A percentile compares a stretch with the other conserved stretches of the same genome.
Conservation (phyloP, 2,888 invertebrate genomes). For the Hydroisotoma schaefferi region DNA sequence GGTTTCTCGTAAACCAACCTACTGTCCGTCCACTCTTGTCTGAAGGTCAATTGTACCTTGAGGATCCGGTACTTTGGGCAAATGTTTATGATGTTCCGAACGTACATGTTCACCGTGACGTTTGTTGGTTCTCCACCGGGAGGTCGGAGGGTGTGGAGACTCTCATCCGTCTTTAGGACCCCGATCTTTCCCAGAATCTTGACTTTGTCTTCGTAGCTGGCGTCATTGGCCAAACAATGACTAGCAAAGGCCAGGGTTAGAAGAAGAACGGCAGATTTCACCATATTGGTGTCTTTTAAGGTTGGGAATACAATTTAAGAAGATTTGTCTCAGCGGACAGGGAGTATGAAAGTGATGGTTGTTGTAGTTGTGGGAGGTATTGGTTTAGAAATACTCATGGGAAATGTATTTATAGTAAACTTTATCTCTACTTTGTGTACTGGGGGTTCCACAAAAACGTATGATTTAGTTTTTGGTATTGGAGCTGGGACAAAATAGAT, state of each 20-base stretch:
- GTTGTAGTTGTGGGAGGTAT: no score
- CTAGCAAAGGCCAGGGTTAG: not conserved
- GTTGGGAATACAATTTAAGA: not conserved
- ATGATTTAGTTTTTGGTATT: no score
- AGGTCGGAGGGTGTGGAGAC: not conserved
- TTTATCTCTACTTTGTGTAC: not conserved
- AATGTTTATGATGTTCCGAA: slow-evolving; percentile 12
- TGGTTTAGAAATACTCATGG: not conserved
- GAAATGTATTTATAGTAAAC: not conserved
- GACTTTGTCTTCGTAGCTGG: not conserved
- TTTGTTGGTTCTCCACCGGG: slow-evolving; percentile 12
- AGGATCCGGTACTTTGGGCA: not conserved
- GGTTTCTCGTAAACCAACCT: slow-evolving; percentile 5
- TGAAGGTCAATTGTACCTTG: slow-evolving; percentile 17
- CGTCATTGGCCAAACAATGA: not conserved
- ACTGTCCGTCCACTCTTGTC: slow-evolving; percentile 11
- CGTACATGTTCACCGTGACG: slow-evolving; percentile 16
- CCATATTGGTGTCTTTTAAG: not conserved
- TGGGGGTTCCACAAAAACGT: not conserved
- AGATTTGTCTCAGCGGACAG: not conserved
- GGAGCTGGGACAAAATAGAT: no score
- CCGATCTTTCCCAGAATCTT: not conserved
- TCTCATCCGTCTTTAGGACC: not conserved
- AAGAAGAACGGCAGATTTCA: not conserved
- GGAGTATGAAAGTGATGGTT: no score